Percentiles rank a stretch among this genome's conserved stretches.
Conservation (phyloP, 2,113 vertebrate genomes). For the Hemiscyllium ocellatum region DNA sequence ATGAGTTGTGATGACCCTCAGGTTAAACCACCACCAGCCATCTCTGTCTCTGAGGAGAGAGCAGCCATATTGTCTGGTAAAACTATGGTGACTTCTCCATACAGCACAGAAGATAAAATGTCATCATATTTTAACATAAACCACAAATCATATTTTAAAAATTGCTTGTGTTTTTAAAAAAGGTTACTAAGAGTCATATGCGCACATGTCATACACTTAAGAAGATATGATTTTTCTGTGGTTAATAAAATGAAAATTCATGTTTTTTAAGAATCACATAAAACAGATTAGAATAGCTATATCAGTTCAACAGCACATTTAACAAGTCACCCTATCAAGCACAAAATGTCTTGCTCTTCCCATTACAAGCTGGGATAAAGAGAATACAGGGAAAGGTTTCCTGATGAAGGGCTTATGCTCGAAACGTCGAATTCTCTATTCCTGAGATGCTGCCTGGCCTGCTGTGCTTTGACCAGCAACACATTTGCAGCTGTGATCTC, state of each 20-base stretch:
- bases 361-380: slow-evolving; percentile 3
- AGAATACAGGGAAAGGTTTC: neutral
- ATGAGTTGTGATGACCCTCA: too few relatives aligned
- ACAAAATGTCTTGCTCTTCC: neutral
- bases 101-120: too few relatives aligned
- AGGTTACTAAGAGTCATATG: neutral
- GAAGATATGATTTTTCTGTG: neutral
- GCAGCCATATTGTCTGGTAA: too few relatives aligned
- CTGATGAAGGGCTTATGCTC: too few relatives aligned
- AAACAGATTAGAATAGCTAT: neutral
- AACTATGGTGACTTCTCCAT: too few relatives aligned
- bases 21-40: too few relatives aligned
- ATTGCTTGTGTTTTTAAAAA: neutral
- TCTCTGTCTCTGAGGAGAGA: too few relatives aligned
- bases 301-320: neutral
- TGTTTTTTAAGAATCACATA: neutral
- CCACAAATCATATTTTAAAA: neutral
- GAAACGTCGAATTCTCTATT: too few relatives aligned
- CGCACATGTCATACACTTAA: neutral
- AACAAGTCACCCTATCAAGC: neutral
- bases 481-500: too few relatives aligned
- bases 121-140: neutral
- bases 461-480: too few relatives aligned
- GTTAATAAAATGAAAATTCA: neutral
- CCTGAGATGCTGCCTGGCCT: too few relatives aligned